Conservation (phyloP, 53 echinoderm and acorn worm genomes). For the Patiria pectinifera region DNA sequence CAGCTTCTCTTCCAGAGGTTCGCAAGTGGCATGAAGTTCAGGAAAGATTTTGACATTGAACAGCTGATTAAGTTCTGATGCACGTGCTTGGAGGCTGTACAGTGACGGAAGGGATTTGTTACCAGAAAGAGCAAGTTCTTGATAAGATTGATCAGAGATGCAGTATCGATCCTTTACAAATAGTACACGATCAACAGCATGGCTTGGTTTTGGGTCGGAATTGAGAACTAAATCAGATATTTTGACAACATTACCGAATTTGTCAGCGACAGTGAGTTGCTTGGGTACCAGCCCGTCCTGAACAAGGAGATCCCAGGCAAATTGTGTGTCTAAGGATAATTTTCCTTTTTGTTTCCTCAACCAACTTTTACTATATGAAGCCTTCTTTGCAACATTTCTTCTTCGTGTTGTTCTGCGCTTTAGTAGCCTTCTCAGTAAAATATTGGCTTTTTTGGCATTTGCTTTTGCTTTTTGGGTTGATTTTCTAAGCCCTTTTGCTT, state of each 20-base stretch:
- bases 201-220: background rate
- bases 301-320: constrained; percentile 42
- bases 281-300: constrained; percentile 19
- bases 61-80: constrained; percentile 18
- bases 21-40: background rate
- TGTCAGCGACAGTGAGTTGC: constrained; percentile 30
- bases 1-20: constrained; percentile 54
- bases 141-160: constrained; percentile 29
- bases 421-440: background rate
- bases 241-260: constrained; percentile 13
- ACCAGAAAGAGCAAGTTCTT: constrained; percentile 40
- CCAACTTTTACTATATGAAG: background rate
- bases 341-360: background rate
- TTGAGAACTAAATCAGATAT: background rate
- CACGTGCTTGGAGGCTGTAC: background rate
- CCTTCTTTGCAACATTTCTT: background rate
- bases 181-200: no score
- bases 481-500: background rate
- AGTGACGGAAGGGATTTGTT: background rate
- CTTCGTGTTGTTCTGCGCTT: constrained; percentile 3
- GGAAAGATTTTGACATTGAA: constrained; percentile 29
- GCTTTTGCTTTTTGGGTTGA: constrained; percentile 6
- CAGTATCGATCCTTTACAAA: constrained; percentile 41
- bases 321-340: background rate
- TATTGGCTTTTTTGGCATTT: constrained; percentile 1